Evolutionary conservation across 2,113 vertebrate genomes (phyloP), one percentile per base, ranked within the genome.

Genomic region (Alaudala cheleensis): DNA sequence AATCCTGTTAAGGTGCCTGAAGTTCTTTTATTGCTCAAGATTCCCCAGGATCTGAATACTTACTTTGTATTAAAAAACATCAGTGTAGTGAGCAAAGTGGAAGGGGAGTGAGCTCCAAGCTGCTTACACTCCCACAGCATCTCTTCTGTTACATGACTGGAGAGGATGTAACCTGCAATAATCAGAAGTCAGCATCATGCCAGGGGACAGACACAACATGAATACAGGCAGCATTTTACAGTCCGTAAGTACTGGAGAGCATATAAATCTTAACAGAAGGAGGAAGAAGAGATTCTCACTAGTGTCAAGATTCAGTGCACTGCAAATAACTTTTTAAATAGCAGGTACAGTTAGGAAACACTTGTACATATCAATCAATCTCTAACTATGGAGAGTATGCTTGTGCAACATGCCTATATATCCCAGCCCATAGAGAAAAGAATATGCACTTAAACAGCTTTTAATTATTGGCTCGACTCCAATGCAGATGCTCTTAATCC

Each of bases 1-100:
- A 77, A 53, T 34, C 58, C 60, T 56, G 13, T 49, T 42, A 76
- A 61, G 39, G 40, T 2, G 1, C 51, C 18, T 54, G 15, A 79
- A 84, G 37, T 51, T 91, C 26, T 82, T 89, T 87, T 16, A 66
- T 47, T 70, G 26, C 17, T 21, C 56, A 66, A 62, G 34, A 61
- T 54, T 67, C 34, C 10, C 26, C 44, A 56, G 57, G 71, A 73
- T 73, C 42, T 9, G 72, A 79, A 74, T 89, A 99, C 99, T 98
- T 98, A 99, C 99, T 99, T 99, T 95, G 99, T 99, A 97, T 99
- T 99, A 97, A 99, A 99, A 98, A 99, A 99, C 99, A 99, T 99
- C 94, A 99, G 98, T 44, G 99, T 99, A 88, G 99, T 99, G 94
- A 99, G 98, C 93, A 99, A 97, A 45, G 99, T 99, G 94, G 99